These are phyloP conservation scores for Ceyx melanurus DNA, from an alignment of 2,113 vertebrate species.

Conservation along the genomic window DNA sequence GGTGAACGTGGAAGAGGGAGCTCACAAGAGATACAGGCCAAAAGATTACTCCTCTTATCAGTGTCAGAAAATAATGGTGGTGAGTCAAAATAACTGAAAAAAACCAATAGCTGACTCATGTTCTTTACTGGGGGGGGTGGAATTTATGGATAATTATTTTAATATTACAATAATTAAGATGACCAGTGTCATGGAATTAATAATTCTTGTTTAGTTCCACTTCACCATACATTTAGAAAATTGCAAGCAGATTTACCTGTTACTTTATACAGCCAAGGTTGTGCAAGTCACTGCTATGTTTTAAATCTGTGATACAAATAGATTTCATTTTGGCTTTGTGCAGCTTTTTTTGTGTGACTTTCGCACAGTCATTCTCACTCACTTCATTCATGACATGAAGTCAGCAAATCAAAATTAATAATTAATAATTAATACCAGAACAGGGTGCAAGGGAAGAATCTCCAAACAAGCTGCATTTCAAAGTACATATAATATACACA, in stretches of 20 bases:
- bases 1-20: slow-evolving; percentile 81
- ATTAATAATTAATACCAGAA: not conserved
- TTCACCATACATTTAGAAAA: not conserved
- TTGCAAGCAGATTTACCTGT: not conserved
- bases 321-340: not conserved
- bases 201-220: not conserved
- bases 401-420: not conserved
- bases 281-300: not conserved
- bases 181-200: not conserved
- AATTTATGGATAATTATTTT: not conserved
- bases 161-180: not conserved
- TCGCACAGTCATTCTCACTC: not conserved
- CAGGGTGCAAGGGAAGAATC: not conserved
- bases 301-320: not conserved
- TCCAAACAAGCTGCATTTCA: not conserved
- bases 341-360: not conserved
- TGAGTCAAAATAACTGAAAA: slow-evolving; percentile 55
- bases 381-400: not conserved
- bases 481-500: not conserved
- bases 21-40: slow-evolving; percentile 91
- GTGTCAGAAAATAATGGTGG: slow-evolving; percentile 88
- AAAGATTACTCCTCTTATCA: slow-evolving; percentile 76
- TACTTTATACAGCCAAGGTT: not conserved
- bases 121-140: not conserved
- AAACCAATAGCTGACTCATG: not conserved